Evolutionary conservation across 2,888 invertebrate species (phyloP), one percentile per base, ranked within the genome.

Genomic region (Nomada lathburiana): DNA sequence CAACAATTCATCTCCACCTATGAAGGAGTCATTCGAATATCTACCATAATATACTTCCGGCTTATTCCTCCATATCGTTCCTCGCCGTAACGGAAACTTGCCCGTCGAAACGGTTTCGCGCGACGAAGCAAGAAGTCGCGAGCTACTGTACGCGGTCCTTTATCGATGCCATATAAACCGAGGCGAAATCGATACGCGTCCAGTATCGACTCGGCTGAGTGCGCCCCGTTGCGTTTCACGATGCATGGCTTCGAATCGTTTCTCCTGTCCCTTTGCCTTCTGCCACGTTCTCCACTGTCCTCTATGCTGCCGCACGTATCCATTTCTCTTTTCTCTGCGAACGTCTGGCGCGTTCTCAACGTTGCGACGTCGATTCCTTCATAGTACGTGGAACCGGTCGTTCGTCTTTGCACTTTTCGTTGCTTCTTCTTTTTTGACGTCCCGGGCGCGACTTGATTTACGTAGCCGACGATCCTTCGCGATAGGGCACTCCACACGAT

Each of bases 101-200:
- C 47, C 53, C 55, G 42, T 59, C 26, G 10, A 64, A 13, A 1
- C 55, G 16, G n/a, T 63, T 65, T 47, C 18, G 36, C 20, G 67
- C 11, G 73, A 29, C 52, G 78, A 62, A 70, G 76, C 87, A 69
- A 68, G 67, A 76, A 78, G 77, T 82, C 69, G 75, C 57, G 64
- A 53, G 44, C 70, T 64, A 47, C 70, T 64, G 63, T 50, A 44
- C 77, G 76, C 74, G 82, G 86, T 82, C 82, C 80, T 80, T 86
- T 85, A 86, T 84, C 83, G 87, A 85, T 72, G 65, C 69, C 57
- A 75, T 67, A 84, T 64, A 84, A 82, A 76, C 73, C 64, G 53
- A 75, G 62, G 60, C 72, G 85, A 83, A 88, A 88, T 86, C 88
- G 88, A 88, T 88, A 79, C 80, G 63, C 47, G 74, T 18, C 42